Conservation (phyloP, 2,888 invertebrate species). For the Tenthredo livida region DNA sequence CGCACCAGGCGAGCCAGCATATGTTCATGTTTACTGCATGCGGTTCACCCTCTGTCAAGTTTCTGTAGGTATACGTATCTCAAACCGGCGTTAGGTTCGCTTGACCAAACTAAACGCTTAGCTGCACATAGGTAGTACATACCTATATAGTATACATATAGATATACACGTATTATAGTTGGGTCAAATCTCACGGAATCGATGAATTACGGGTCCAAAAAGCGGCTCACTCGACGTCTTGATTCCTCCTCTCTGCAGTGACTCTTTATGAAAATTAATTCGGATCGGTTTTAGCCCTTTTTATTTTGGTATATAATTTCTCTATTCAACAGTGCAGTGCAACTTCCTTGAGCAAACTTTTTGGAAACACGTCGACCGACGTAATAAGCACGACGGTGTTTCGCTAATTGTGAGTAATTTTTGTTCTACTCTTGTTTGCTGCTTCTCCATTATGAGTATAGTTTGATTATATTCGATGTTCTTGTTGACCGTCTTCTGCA, state of each 20-base stretch:
- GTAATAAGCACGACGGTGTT: background rate
- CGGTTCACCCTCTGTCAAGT: constrained; percentile 38
- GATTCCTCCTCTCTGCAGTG: background rate
- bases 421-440: background rate
- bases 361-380: background rate
- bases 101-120: constrained; percentile 30
- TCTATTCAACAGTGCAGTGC: background rate
- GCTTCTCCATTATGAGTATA: background rate
- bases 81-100: background rate
- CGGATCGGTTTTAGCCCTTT: background rate
- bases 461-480: background rate
- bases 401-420: background rate
- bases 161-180: background rate
- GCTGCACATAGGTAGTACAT: too few species aligned
- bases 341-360: background rate
- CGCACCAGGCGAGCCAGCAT: constrained; percentile 63
- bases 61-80: constrained; percentile 24
- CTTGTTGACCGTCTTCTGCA: background rate
- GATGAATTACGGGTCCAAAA: background rate
- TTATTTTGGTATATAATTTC: background rate
- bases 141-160: background rate
- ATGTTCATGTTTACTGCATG: constrained; percentile 74
- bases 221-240: background rate
- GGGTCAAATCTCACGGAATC: background rate
- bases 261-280: background rate